Conservation (phyloP, 1,140 invertebrate species). For the Heliconius hewitsoni region DNA sequence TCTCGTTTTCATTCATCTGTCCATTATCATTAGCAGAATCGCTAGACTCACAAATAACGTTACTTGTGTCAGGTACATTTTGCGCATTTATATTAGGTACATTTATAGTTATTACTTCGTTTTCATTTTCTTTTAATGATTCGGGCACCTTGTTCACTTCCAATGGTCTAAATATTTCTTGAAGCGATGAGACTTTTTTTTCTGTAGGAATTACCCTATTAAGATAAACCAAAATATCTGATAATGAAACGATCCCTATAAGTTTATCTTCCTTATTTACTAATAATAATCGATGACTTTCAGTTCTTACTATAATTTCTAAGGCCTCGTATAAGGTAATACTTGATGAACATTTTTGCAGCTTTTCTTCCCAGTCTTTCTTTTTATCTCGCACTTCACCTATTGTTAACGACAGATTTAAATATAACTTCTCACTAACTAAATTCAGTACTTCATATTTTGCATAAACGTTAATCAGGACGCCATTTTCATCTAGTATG, state of each 20-base stretch:
- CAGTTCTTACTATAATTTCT: slow-evolving; percentile 80
- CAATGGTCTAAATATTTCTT: slow-evolving; percentile 75
- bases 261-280: slow-evolving; percentile 76
- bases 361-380: slow-evolving; percentile 80
- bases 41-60: slow-evolving; percentile 45
- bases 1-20: slow-evolving; percentile 44
- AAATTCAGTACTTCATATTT: slow-evolving; percentile 79
- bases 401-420: slow-evolving; percentile 72
- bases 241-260: slow-evolving; percentile 73
- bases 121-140: slow-evolving; percentile 69
- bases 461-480: slow-evolving; percentile 71
- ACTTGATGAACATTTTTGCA: slow-evolving; percentile 78
- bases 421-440: slow-evolving; percentile 76
- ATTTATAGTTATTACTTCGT: slow-evolving; percentile 70
- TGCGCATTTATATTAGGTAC: slow-evolving; percentile 59
- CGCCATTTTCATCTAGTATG: slow-evolving; percentile 69
- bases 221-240: slow-evolving; percentile 77
- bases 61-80: slow-evolving; percentile 56
- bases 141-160: slow-evolving; percentile 75
- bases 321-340: slow-evolving; percentile 80
- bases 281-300: slow-evolving; percentile 80
- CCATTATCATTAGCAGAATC: slow-evolving; percentile 36
- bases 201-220: slow-evolving; percentile 76
- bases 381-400: slow-evolving; percentile 75
- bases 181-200: slow-evolving; percentile 73